Base-by-base conservation (phyloP, 23 tunicate genomes). In the Ciona savignyi region DNA sequence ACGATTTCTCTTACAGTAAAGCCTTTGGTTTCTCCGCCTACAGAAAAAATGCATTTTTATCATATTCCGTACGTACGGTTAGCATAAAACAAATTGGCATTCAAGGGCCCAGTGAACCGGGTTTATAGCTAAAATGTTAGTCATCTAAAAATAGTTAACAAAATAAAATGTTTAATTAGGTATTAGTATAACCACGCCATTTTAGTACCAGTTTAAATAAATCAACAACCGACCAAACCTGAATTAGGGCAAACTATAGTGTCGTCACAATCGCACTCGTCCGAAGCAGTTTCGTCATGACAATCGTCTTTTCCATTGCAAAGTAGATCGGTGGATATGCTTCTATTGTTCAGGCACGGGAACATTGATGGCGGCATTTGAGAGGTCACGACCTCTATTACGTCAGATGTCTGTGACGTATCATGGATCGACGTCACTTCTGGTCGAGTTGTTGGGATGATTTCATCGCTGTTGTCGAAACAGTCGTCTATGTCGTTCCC, bases 401-500 rank as follows among this genome's bases (percentile, higher is more conserved):
- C 56, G 56, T 42, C 15, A 15, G 15, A 9, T 42, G 56, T 15
- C 15, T 42, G 56, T 42, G 56, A 42, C 56, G 56, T 6, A 6
- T 42, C 56, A 42, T 9, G 56, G 31, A 24, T 66, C 27, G 77
- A 9, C n/a, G n/a, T n/a, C n/a, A n/a, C n/a, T n/a, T n/a, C n/a
- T 25, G 70, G 24, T 11, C 6, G 21, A 6, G 70, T 63, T 0
- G 81, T 65, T 3, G 31, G 64, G 4, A 23, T 2, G 1, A 66
- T 33, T 66, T 77, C 81, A 33, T 77, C 81, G 63, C 81, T 77
- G 25, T 77, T 77, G 25, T 77, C 81, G 4, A 72, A 68, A 23
- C 81, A 77, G 25, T 77, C 72, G 71, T 77, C 81, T 15, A 77
- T 25, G 56, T 33, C 72, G 63, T 77, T 77, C 4, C 64, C 81